phyloP scores from a whole-genome alignment of 2,888 invertebrate species.

The Gortyna flavago region DNA sequence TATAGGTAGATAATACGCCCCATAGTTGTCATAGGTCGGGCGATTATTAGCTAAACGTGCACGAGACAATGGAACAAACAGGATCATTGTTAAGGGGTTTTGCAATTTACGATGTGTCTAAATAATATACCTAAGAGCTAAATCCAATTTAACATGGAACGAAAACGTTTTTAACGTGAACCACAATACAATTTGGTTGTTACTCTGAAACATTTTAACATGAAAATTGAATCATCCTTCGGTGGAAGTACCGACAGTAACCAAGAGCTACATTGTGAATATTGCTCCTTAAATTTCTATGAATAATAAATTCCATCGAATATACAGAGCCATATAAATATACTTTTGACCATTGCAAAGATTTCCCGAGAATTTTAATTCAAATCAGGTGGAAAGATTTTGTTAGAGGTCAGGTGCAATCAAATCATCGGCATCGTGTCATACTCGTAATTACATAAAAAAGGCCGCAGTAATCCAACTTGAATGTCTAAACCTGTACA shows the following conservation, averaged over 20 bases:
- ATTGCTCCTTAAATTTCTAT: constrained; percentile 3
- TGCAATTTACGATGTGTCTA: constrained; percentile 16
- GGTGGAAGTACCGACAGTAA: neutral
- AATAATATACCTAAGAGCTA: constrained; percentile 1
- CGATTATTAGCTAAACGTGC: constrained; percentile 12
- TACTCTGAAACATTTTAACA: neutral
- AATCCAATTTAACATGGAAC: neutral
- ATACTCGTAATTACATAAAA: constrained; percentile 27
- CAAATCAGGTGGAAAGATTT: constrained; percentile 30
- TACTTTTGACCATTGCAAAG: constrained; percentile 11
- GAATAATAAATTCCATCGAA: constrained; percentile 16
- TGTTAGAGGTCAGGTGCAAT: constrained; percentile 18
- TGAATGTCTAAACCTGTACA: constrained; percentile 11
- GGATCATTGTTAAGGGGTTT: constrained; percentile 14
- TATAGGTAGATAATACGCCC: constrained; percentile 12
- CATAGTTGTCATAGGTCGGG: constrained; percentile 29
- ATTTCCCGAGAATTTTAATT: constrained; percentile 35
- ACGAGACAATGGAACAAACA: constrained; percentile 22
- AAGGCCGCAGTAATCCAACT: constrained; percentile 12
- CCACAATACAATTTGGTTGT: neutral
- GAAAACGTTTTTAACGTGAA: neutral
- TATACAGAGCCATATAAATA: neutral
- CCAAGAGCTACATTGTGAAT: neutral
- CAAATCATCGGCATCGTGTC: constrained; percentile 23
- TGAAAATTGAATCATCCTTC: constrained; percentile 14